These are phyloP conservation scores for Indicator maculatus DNA, from an alignment of 2,113 vertebrate species.

Conservation along the genomic window DNA sequence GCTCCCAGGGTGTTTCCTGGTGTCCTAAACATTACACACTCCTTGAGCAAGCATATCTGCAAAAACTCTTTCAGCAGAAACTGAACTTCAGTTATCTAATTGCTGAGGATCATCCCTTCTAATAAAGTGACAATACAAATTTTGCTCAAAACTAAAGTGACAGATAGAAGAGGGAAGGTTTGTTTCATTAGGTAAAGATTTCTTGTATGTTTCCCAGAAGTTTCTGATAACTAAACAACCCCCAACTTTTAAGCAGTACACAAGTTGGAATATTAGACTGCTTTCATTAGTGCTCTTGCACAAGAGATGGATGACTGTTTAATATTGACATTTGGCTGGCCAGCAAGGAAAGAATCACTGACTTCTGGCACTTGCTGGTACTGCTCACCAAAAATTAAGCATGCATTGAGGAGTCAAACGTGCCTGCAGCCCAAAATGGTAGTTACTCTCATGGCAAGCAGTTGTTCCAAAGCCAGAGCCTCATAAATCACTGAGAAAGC, in stretches of 20 bases:
- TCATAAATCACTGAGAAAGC: neutral
- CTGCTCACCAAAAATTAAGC: neutral
- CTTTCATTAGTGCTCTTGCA: neutral
- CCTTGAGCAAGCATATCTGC: neutral
- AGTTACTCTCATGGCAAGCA: neutral
- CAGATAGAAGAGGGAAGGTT: neutral
- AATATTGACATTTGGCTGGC: neutral
- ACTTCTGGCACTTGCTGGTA: neutral
- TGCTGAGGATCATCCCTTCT: neutral
- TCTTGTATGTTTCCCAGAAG: neutral
- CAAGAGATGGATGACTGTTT: neutral
- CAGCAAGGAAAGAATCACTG: neutral
- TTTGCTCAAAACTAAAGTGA: neutral
- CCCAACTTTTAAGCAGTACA: neutral
- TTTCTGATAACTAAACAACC: neutral
- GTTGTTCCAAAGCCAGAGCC: neutral
- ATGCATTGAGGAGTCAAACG: neutral
- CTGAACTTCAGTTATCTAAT: neutral
- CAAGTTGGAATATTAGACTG: neutral
- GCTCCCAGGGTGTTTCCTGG: neutral
- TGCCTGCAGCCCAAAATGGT: slow-evolving; percentile 18
- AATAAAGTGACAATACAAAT: neutral
- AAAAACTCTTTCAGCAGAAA: neutral
- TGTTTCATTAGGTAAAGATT: neutral
- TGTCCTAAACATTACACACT: neutral